These are phyloP conservation scores for Ptychoptera albimana DNA, from an alignment of 2,888 invertebrate species.

Conservation along the genomic window DNA sequence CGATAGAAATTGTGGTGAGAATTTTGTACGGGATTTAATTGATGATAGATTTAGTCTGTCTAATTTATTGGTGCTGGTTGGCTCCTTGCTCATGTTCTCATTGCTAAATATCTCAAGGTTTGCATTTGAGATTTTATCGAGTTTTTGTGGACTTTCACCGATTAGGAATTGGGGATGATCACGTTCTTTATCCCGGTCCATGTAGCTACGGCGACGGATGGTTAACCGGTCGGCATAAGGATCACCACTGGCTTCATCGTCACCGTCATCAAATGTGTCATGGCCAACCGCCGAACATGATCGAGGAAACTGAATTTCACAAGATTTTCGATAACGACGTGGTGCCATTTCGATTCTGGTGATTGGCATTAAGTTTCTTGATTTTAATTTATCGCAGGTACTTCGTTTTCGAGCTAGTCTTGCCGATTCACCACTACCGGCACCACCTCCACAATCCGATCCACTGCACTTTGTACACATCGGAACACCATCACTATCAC, in stretches of 20 bases:
- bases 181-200: too few relatives aligned
- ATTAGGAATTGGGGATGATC: too few relatives aligned
- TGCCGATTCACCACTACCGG: conserved; percentile 10
- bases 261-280: background rate
- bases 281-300: background rate
- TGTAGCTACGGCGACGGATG: too few relatives aligned
- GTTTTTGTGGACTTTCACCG: too few relatives aligned
- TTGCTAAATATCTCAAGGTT: too few relatives aligned
- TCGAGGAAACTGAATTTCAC: too few relatives aligned
- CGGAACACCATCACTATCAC: conserved; percentile 5
- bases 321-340: conserved; percentile 1
- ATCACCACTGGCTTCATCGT: background rate
- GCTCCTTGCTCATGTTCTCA: too few relatives aligned
- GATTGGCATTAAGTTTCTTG: conserved; percentile 9
- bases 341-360: conserved; percentile 5
- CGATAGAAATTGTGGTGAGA: conserved; percentile 16
- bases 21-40: conserved; percentile 13
- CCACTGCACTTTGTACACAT: conserved; percentile 1
- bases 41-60: too few relatives aligned
- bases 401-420: conserved; percentile 11
- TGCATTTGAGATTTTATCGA: too few relatives aligned
- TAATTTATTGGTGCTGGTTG: too few relatives aligned
- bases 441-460: conserved; percentile 1
- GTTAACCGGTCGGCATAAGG: too few relatives aligned
- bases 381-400: conserved; percentile 15